Evolutionary conservation across 1,140 invertebrate species (phyloP).

Genomic region (Bicyclus anynana): DNA sequence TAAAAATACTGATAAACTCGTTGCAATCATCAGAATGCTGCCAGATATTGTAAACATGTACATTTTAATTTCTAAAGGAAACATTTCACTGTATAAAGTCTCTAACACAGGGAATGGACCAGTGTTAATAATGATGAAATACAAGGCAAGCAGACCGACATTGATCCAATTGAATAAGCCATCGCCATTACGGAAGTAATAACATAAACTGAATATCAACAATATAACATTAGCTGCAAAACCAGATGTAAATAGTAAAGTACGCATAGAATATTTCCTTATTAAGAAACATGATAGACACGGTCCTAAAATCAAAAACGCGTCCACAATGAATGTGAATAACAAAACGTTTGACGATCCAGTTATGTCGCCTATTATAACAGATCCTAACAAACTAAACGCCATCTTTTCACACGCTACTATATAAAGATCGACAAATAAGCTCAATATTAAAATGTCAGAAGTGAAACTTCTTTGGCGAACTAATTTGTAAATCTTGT

Average conservation of each 20-base stretch:
- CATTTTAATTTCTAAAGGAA: conserved; percentile 27
- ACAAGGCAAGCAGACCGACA: conserved; percentile 16
- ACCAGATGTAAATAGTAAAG: not conserved
- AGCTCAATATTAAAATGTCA: not conserved
- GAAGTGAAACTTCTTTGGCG: too few species aligned
- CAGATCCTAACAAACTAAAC: not conserved
- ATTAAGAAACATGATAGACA: not conserved
- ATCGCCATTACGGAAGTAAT: conserved; percentile 18
- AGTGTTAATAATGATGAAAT: conserved; percentile 17
- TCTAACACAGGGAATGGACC: conserved; percentile 30
- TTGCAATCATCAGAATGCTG: conserved; percentile 4
- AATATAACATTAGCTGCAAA: not conserved
- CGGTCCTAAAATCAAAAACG: not conserved
- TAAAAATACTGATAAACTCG: conserved; percentile 21
- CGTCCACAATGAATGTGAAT: not conserved
- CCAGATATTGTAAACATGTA: conserved; percentile 24
- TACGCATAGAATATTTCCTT: not conserved
- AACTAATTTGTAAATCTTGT: too few species aligned
- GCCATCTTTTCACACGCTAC: not conserved
- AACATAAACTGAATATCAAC: conserved; percentile 7
- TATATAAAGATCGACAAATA: not conserved
- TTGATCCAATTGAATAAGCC: conserved; percentile 21
- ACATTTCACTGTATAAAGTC: conserved; percentile 25
- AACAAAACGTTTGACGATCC: not conserved
- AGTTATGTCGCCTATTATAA: not conserved